Evolutionary conservation across 2,888 invertebrate genomes (phyloP).

Genomic region (Tachina fera): DNA sequence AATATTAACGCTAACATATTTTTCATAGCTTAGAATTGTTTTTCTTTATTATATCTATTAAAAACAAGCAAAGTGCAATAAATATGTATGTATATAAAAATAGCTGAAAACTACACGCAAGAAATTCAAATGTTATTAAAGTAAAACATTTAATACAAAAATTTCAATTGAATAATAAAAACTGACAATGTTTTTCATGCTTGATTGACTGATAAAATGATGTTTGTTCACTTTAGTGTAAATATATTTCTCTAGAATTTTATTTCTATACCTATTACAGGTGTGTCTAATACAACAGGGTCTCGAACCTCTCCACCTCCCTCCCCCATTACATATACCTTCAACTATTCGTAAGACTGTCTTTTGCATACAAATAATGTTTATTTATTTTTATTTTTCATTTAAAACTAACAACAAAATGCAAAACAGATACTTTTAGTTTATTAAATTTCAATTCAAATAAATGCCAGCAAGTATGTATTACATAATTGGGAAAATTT

Average conservation of each 20-base stretch:
- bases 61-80: background rate
- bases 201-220: conserved; percentile 42
- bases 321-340: background rate
- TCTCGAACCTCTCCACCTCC: background rate
- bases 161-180: conserved; percentile 35
- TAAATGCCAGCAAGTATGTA: background rate
- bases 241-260: conserved; percentile 13
- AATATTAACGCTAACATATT: background rate
- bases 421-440: background rate
- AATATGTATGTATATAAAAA: conserved; percentile 24
- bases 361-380: conserved; percentile 39
- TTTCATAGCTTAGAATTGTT: conserved; percentile 9
- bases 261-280: conserved; percentile 46
- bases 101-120: conserved; percentile 43
- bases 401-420: background rate
- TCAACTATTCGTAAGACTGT: conserved; percentile 4
- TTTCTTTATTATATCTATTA: background rate
- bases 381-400: background rate
- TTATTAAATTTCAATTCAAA: conserved; percentile 23
- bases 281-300: conserved; percentile 65
- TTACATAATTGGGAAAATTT: background rate
- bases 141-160: conserved; percentile 25
- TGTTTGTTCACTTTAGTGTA: background rate
- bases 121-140: background rate
- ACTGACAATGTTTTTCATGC: conserved; percentile 65